phyloP scores from a whole-genome alignment of 2,888 invertebrate genomes.

The Amphipyra berbera region DNA sequence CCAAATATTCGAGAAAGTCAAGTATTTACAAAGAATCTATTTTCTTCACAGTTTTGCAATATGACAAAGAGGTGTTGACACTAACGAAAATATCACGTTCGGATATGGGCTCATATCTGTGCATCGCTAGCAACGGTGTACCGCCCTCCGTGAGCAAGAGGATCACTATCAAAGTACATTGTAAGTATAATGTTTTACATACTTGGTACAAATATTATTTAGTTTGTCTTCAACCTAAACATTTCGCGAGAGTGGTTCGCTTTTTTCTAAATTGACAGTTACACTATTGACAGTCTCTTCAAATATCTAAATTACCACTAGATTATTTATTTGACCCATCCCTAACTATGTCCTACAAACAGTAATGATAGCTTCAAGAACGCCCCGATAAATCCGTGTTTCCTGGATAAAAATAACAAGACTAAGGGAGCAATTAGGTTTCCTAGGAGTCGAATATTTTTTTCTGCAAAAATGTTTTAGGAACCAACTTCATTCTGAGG shows the following conservation, averaged over 20 bases:
- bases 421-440: constrained; percentile 29
- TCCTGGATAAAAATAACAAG: constrained; percentile 17
- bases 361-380: too few relatives aligned
- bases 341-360: too few relatives aligned
- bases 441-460: constrained; percentile 35
- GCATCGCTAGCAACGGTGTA: constrained; percentile 96
- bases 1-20: constrained; percentile 14
- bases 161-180: constrained; percentile 96
- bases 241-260: too few relatives aligned
- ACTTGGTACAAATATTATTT: background rate
- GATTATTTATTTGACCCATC: too few relatives aligned
- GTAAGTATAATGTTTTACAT: constrained; percentile 90
- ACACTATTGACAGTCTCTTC: too few relatives aligned
- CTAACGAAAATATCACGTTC: constrained; percentile 95
- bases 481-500: constrained; percentile 55
- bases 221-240: too few relatives aligned
- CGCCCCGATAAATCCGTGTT: constrained; percentile 7
- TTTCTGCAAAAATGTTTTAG: constrained; percentile 57
- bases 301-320: too few relatives aligned
- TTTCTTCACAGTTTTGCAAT: constrained; percentile 89
- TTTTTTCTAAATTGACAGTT: too few relatives aligned
- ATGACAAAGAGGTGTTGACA: constrained; percentile 93
- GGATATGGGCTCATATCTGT: constrained; percentile 97
- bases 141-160: constrained; percentile 97
- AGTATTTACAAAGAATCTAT: constrained; percentile 40